Base-by-base conservation (phyloP, 2,888 invertebrate genomes). In the Dolichomitus sp. region DNA sequence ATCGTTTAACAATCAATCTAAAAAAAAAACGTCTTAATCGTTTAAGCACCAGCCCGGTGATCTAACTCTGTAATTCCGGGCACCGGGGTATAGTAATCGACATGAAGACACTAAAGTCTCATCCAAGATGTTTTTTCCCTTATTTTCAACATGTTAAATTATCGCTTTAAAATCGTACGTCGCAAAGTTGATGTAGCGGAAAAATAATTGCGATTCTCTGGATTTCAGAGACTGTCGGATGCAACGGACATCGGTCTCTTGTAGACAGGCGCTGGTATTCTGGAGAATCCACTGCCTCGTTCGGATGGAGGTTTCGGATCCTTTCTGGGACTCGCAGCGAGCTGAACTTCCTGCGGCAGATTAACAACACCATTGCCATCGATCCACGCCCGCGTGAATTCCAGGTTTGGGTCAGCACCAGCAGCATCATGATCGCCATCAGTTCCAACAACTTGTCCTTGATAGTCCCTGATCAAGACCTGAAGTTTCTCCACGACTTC, bases 401-500 rank as follows among this genome's bases (percentile, higher is more conserved):
- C 96, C 85, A 96, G 95, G 66, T 95, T 96, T 69, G 96, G 95
- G 1, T 95, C 95, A 77, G 95, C 94, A 61, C 95, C 81, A 17
- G 84, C 75, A 5, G 76, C 78, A 14, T 85, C 70, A 4, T 84
- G 86, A 30, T 88, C 81, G 0, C 87, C 83, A 7, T 88, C 88
- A 33, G 84, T 78, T 9, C 82, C 81, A 2, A 23, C 65, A 11
- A 17, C 73, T 30, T 85, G 84, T 74, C 90, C 90, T 69, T 94
- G 95, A 88, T 96, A 96, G 83, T 96, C 95, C 52, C 95, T 95
- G n/a, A 96, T 91, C 48, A 96, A 91, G 80, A 96, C 96, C 90
- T 97, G 97, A 94, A 97, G 96, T 91, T 97, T 97, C 87, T 96
- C 96, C 30, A 97, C 94, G 75, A 97, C 96, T 84, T 96, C 94